Evolutionary conservation across 2,888 invertebrate species (phyloP), one percentile per base, ranked within the genome.

Genomic region (Agapetus fuscipes): DNA sequence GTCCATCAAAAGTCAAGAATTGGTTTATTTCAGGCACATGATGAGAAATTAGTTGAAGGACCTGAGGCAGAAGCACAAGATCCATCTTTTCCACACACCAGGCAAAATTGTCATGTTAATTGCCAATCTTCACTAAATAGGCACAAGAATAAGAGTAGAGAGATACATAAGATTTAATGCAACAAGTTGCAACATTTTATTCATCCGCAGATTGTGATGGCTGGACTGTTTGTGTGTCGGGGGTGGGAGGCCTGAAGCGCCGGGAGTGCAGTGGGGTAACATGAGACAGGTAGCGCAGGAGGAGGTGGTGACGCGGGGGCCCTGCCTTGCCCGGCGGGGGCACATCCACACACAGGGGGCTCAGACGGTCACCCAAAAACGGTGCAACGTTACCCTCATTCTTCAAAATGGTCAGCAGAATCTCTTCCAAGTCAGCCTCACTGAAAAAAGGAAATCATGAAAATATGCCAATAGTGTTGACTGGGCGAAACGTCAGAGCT

Each of bases 381-480:
- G 73, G 66, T 15, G 72, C 71, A 46, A 71, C 67, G 55, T 72
- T 74, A 52, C 72, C 71, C 57, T 78, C 75, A 50, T 68, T 63
- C 43, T 64, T 66, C 14, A 78, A 71, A 43, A 76, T 69, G 3
- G 75, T 59, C 9, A 80, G 71, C 11, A 83, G 59, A 17, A 83
- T 74, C 56, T 83, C 83, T 53, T 83, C 83, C 32, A 84, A 60
- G 56, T 83, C 83, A 29, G 75, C 74, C 57, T 83, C 83, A 52
- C 82, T 83, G 63, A 11, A 56, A 56, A 33, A 42, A n/a, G n/a
- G 11, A 13, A 13, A n/a, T n/a, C n/a, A n/a, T n/a, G n/a, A n/a
- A n/a, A n/a, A n/a, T n/a, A n/a, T n/a, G n/a, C n/a, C n/a, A n/a
- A n/a, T n/a, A n/a, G n/a, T n/a, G n/a, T n/a, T 29, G 6, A 11